These are phyloP conservation scores for Intellagama lesueurii DNA, from an alignment of 2,797 vertebrate genomes.

Conservation along the genomic window DNA sequence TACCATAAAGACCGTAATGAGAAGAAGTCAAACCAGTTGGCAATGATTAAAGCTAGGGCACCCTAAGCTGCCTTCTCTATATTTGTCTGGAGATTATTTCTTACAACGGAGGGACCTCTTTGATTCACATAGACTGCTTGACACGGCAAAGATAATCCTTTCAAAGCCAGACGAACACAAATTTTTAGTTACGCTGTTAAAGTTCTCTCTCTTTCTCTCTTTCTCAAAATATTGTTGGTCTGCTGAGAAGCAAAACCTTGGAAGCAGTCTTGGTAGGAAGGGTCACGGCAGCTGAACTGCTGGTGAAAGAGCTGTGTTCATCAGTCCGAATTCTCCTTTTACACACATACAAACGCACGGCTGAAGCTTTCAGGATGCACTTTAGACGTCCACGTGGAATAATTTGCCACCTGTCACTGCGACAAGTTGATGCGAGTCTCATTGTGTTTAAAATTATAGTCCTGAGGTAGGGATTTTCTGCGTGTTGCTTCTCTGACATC, in stretches of 20 bases:
- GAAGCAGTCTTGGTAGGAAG: slow-evolving; percentile 69
- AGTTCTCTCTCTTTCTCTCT: slow-evolving; percentile 39
- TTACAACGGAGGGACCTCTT: slow-evolving; percentile 77
- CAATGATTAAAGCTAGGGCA: slow-evolving; percentile 82
- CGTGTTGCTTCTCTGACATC: slow-evolving; percentile 81
- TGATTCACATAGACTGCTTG: slow-evolving; percentile 81
- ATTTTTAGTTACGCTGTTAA: slow-evolving; percentile 77
- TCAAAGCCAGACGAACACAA: slow-evolving; percentile 77
- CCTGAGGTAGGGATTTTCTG: slow-evolving; percentile 79
- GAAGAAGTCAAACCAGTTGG: slow-evolving; percentile 87
- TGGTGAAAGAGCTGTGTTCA: slow-evolving; percentile 61
- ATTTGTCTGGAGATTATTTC: slow-evolving; percentile 84
- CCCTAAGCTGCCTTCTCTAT: slow-evolving; percentile 83
- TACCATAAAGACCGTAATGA: slow-evolving; percentile 86
- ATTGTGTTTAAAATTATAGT: slow-evolving; percentile 88
- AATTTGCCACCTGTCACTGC: slow-evolving; percentile 77
- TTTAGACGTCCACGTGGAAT: slow-evolving; percentile 83
- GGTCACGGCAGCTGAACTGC: slow-evolving; percentile 81
- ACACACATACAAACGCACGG: slow-evolving; percentile 57
- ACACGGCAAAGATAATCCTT: slow-evolving; percentile 79
- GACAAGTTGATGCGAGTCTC: slow-evolving; percentile 81
- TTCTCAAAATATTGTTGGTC: slow-evolving; percentile 55
- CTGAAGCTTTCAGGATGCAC: slow-evolving; percentile 82
- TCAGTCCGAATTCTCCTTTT: slow-evolving; percentile 75
- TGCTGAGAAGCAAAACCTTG: slow-evolving; percentile 77